Evolutionary conservation across 2,113 vertebrate species (phyloP).

Genomic region (Melanocharis versteri): DNA sequence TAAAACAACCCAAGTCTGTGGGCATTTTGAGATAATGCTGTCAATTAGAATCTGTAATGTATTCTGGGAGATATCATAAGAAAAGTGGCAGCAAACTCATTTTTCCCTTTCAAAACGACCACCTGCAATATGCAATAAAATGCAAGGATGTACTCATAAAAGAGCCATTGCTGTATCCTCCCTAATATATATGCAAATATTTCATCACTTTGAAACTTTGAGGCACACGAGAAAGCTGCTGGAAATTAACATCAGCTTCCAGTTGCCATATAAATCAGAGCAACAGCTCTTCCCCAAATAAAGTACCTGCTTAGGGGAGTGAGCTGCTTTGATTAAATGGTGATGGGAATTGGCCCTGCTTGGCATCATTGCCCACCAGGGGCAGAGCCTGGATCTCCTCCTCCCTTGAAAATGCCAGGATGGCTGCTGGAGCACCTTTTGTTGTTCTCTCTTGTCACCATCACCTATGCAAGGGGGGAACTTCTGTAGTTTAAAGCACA

Average conservation of each 20-base stretch:
- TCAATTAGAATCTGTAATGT: slow-evolving; percentile 40
- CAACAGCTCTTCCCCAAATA: slow-evolving; percentile 4
- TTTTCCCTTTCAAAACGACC: slow-evolving; percentile 36
- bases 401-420: background rate
- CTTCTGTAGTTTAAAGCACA: background rate
- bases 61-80: background rate
- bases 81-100: background rate
- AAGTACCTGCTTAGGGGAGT: slow-evolving; percentile 7
- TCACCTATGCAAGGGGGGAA: background rate
- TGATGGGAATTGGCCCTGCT: background rate
- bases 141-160: slow-evolving; percentile 21
- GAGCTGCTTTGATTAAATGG: slow-evolving; percentile 17
- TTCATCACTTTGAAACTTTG: slow-evolving; percentile 41
- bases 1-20: slow-evolving; percentile 31
- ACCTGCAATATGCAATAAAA: slow-evolving; percentile 55
- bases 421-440: fast-evolving
- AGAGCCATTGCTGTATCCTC: slow-evolving; percentile 15
- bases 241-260: slow-evolving; percentile 42
- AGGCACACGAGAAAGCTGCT: background rate
- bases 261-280: slow-evolving; percentile 46
- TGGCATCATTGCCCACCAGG: fast-evolving
- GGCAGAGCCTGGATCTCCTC: background rate
- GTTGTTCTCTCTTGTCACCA: background rate
- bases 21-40: slow-evolving; percentile 39
- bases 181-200: slow-evolving; percentile 66